Evolutionary conservation across 2,797 vertebrate genomes (phyloP), one percentile per base, ranked within the genome.

Genomic region (Sebastes minor): DNA sequence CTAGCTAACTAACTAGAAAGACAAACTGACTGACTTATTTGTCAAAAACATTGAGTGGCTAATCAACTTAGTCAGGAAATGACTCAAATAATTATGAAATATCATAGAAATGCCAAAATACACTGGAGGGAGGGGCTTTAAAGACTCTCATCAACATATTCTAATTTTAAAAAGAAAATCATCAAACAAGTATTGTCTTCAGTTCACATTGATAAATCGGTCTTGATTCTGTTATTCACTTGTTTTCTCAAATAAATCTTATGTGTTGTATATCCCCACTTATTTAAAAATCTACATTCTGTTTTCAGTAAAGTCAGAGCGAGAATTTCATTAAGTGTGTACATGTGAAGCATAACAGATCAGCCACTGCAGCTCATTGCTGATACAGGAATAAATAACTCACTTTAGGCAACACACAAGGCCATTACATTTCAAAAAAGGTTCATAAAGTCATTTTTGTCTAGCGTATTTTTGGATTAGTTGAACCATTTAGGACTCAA

Each of bases 131-230:
- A 0, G 16, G 42, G 2, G 46, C 46, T 52, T 52, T 18, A 5
- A 74, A 25, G 33, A 71, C 22, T 82, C 2, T 13, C 38, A 8
- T 35, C 8, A 46, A 32, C n/a, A 59, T 74, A 18, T 27, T 69
- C 56, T 59, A 53, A 63, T 59, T 49, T 61, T 52, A n/a, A 78
- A 53, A 11, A 62, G 67, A 77, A 62, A 27, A n/a, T 28, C 18
- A 12, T 70, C 25, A 22, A 77, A 71, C 30, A 87, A 27, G 20
- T 53, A 28, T 53, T 76, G 25, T 74, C 25, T 74, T 64, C 6
- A 66, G n/a, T 53, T 78, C 18, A 33, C 38, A 55, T 71, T 59
- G 9, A 61, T 49, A 16, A 64, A 33, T 74, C 35, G 3, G 8
- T n/a, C 53, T 60, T 35, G 3, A 60, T 57, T 59, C 11, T 53